Base-by-base conservation (phyloP, 1,140 invertebrate genomes). In the Proales similis region DNA sequence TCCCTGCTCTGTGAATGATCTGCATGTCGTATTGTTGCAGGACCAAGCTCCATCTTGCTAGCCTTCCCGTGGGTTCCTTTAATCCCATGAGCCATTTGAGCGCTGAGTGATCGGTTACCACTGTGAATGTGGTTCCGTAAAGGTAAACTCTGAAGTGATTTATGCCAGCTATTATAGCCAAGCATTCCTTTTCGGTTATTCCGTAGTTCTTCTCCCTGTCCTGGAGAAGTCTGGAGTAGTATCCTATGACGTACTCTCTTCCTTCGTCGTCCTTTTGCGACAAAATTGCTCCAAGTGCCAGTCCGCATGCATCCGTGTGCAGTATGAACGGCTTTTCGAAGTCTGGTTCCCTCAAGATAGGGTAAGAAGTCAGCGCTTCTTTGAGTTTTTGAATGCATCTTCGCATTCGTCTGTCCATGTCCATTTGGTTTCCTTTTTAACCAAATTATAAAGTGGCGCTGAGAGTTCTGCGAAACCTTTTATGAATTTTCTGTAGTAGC, bases 151-250 rank as follows among this genome's bases (percentile, higher is more conserved):
- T 43, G 63, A 80, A 80, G 36, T 78, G 68, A 42, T 75, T 64
- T 4, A 80, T 66, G 0, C 71, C 71, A 71, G 70, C 70, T 5
- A 81, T 66, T 6, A 73, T 63, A 14, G 70, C 74, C 11, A 71
- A 46, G 26, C 45, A 64, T 66, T 76, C 70, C 48, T 66, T 68
- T 64, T 79, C 74, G 6, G 68, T 70, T 0, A 68, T 72, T 0
- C 65, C 66, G 49, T 74, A 71, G 14, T 26, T 30, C 19, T 20
- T 43, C 32, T 60, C 53, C 17, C 24, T 26, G 12, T 0, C 7
- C 38, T 12, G 48, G 20, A 42, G 47, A 48, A 19, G 14, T 11
- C 49, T n/a, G 12, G 29, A 45, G 9, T 47, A 33, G 49, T 47
- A 51, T 30, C 30, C 47, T 19, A 27, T 47, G 7, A 43, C 53